Evolutionary conservation across 2,797 vertebrate species (phyloP), one percentile per base, ranked within the genome.

Genomic region (Smutsia temminckii): DNA sequence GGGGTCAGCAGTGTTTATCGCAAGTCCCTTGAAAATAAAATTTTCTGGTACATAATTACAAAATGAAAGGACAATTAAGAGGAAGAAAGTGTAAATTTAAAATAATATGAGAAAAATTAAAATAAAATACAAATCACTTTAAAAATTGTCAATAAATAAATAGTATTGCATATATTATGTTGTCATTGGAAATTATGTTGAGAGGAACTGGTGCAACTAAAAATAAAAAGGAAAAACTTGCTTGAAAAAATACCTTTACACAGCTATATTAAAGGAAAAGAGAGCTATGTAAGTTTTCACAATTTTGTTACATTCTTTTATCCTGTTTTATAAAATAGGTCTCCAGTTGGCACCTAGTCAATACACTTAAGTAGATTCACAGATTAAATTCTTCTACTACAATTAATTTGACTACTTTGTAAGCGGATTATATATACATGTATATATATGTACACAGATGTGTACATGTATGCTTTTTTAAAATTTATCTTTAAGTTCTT

Each of bases 391-490:
- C 91, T 79, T 78, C 34, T 77, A 25, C 49, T 72, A n/a, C 4
- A 93, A 13, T 79, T 91, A 74, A 72, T 57, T 91, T 78, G 84
- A 74, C 66, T 51, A 46, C 11, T 68, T 80, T 91, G 40, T 80
- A 53, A 37, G 27, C 49, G 49, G 23, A 7, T 71, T 27, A 55
- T 55, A 27, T 57, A 37, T 57, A 3, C 23, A 37, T 16, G 27
- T 3, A 9, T 14, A 37, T 49, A 5, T 25, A 20, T 49, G 6
- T 59, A 34, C 21, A 37, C 42, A 72, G 16, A 27, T 37, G 21
- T 53, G 18, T 11, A 21, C n/a, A 32, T 53, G 74, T 53, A 14
- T 77, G 34, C 46, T 46, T 46, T 46, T 46, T 75, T n/a, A n/a
- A 53, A 77, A 53, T 25, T 18, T 85, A 75, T 40, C 80, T 37